Percentiles rank a stretch among this genome's conserved stretches.
phyloP scores from a whole-genome alignment of 2,888 invertebrate species.

The Drosophila setosimentum region DNA sequence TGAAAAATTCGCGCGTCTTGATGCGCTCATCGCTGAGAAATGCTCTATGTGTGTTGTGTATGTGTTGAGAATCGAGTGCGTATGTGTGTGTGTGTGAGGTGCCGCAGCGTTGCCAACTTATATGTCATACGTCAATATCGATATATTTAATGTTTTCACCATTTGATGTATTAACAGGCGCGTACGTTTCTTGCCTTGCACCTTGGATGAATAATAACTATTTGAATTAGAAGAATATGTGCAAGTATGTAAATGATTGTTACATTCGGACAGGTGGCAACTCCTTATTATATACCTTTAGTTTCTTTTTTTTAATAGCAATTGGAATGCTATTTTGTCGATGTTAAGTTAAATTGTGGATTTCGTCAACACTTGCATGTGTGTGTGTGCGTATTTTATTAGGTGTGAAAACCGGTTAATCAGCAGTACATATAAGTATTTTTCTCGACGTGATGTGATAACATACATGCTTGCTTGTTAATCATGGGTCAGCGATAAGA shows the following conservation, averaged over 20 bases:
- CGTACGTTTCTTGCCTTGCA: conserved; percentile 12
- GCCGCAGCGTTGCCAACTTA: conserved; percentile 75
- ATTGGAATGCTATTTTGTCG: conserved; percentile 22
- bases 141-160: conserved; percentile 57
- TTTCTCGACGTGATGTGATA: conserved; percentile 62
- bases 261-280: conserved; percentile 57
- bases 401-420: conserved; percentile 79
- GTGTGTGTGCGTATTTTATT: conserved; percentile 14
- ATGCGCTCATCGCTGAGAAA: conserved; percentile 82
- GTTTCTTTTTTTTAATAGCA: conserved; percentile 24
- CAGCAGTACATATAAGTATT: conserved; percentile 46
- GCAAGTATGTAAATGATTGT: neutral
- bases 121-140: conserved; percentile 77
- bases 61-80: conserved; percentile 20
- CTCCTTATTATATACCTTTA: conserved; percentile 34
- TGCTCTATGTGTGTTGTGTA: conserved; percentile 49
- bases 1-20: conserved; percentile 81
- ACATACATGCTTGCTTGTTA: conserved; percentile 52
- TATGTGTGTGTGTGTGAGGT: conserved; percentile 28
- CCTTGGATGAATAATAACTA: conserved; percentile 16
- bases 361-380: conserved; percentile 16
- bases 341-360: conserved; percentile 34
- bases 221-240: conserved; percentile 11
- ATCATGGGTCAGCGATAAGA: conserved; percentile 68
- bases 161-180: conserved; percentile 39